Conservation (phyloP, 2,888 invertebrate species). For the Cosmia trapezina region DNA sequence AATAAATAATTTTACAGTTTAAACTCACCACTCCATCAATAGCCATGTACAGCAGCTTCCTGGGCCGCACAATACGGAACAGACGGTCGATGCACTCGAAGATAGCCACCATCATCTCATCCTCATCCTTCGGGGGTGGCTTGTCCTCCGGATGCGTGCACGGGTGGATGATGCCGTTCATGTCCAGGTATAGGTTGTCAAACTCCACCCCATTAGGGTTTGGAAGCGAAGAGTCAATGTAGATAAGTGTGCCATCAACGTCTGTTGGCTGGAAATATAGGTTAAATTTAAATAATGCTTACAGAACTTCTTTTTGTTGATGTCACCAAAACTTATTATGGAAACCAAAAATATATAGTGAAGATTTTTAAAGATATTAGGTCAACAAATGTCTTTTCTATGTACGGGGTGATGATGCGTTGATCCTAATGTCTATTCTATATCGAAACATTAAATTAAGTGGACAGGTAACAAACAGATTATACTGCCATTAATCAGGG, state of each 20-base stretch:
- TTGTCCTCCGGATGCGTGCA: conserved; percentile 99
- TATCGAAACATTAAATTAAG: not conserved
- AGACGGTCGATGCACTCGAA: conserved; percentile 99
- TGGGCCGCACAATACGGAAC: conserved; percentile 97
- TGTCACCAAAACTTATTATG: too few relatives aligned
- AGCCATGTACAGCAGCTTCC: conserved; percentile 99
- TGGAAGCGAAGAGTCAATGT: conserved; percentile 95
- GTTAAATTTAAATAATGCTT: too few relatives aligned
- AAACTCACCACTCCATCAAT: conserved; percentile 98
- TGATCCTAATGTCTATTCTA: not conserved
- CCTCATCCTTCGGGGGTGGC: conserved; percentile 99
- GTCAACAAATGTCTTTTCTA: not conserved
- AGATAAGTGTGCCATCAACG: conserved; percentile 94
- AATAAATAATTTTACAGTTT: not conserved
- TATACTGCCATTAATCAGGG: not conserved
- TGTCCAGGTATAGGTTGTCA: conserved; percentile 99
- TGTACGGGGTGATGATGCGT: not conserved
- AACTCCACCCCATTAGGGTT: conserved; percentile 99
- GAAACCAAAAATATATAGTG: conserved; percentile 1
- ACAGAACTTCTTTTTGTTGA: too few relatives aligned
- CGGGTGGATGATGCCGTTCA: conserved; percentile 99
- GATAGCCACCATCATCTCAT: conserved; percentile 99
- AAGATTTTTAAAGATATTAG: not conserved
- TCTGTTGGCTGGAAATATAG: conserved; percentile 91
- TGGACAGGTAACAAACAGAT: not conserved